phyloP scores from a whole-genome alignment of 2,888 invertebrate species.

The Polia nebulosa region DNA sequence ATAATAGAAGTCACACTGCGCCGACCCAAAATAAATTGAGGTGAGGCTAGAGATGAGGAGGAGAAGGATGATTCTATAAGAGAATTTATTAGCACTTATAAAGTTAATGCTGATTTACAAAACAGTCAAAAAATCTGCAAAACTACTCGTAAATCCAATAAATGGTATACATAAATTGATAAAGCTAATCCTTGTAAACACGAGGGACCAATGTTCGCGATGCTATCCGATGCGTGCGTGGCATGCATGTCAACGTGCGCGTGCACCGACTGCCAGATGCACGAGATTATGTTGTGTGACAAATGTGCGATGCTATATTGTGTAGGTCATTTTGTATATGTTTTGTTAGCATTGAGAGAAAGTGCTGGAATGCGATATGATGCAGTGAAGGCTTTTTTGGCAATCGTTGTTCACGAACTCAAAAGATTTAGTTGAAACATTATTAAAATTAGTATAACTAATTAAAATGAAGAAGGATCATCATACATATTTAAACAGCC shows the following conservation, averaged over 20 bases:
- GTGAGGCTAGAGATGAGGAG: no score
- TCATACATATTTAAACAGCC: not conserved
- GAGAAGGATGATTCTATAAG: not conserved
- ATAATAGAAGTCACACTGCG: no score
- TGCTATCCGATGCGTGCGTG: constrained; percentile 75
- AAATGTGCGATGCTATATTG: constrained; percentile 71
- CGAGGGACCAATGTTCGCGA: constrained; percentile 70
- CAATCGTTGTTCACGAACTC: not conserved
- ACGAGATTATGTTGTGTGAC: constrained; percentile 73
- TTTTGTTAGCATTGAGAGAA: constrained; percentile 44
- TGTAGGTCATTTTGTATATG: constrained; percentile 51
- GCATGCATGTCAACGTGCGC: constrained; percentile 78
- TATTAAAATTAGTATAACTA: not conserved
- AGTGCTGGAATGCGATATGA: constrained; percentile 7
- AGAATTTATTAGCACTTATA: not conserved
- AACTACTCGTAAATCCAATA: no score
- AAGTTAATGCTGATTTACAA: not conserved
- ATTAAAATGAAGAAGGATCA: not conserved
- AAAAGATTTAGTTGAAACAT: not conserved
- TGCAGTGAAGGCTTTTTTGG: not conserved
- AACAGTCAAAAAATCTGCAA: constrained; percentile 4
- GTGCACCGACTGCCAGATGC: constrained; percentile 75
- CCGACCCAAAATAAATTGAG: no score
- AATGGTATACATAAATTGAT: constrained; percentile 44
- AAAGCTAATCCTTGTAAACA: constrained; percentile 65